Evolutionary conservation across 2,888 invertebrate genomes (phyloP), one percentile per base, ranked within the genome.

Genomic region (Lymantria monacha): DNA sequence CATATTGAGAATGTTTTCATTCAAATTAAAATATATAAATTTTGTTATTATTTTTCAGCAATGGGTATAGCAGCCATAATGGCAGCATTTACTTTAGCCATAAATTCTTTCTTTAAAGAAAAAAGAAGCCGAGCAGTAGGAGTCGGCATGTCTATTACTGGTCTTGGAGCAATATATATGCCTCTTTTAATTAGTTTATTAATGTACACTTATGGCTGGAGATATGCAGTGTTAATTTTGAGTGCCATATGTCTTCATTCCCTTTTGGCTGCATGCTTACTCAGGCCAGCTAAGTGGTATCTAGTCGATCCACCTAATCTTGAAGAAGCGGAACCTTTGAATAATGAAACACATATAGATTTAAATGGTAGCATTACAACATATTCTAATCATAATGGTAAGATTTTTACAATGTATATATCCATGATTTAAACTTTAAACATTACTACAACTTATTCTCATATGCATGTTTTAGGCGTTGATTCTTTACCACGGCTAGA

Each of bases 281-380:
- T 95, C 42, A 94, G 95, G 67, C 95, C 95, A 13, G 89, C 94
- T 1, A 93, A 94, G 79, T 94, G 94, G 94, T 94, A 95, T 76
- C 79, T 92, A 74, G 92, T 85, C 66, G 69, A 81, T 53, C 78
- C 84, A 30, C 74, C 74, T 30, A 50, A 5, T 5, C 44, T 66
- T 30, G 85, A 85, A 69, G 88, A 91, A 74, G 69, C 77, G 65
- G 67, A 72, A 41, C 86, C 88, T 38, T 58, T 91, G 13, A 87
- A 82, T 49, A 79, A 76, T 43, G 81, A 83, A 44, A 57, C 63
- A 13, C 76, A 72, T 42, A 56, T 72, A 31, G 85, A 83, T 57
- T 72, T 83, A 41, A 87, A 87, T 59, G 83, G 83, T 11, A 85
- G 79, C 58, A 45, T 79, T 5, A 75, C 71, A 15, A 68, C 66